Conservation (phyloP, 1,140 invertebrate species). For the Micrasema minimum region DNA sequence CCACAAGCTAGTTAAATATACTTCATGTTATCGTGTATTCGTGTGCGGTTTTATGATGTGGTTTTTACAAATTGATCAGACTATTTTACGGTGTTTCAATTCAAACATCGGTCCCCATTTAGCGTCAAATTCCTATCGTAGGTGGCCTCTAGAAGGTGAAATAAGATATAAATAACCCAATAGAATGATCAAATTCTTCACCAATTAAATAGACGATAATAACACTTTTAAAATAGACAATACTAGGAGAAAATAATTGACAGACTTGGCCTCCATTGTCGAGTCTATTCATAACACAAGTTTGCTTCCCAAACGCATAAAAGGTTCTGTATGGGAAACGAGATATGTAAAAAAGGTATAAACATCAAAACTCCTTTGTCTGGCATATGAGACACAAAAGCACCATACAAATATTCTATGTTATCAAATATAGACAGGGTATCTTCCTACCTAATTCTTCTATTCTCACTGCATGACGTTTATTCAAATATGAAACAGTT, state of each 20-base stretch:
- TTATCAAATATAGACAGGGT: slow-evolving; percentile 19
- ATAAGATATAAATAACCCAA: too few species aligned
- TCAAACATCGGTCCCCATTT: not conserved
- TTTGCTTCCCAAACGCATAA: slow-evolving; percentile 11
- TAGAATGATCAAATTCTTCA: not conserved
- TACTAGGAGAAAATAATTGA: slow-evolving; percentile 12
- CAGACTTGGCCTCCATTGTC: slow-evolving; percentile 1
- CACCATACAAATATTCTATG: slow-evolving; percentile 18
- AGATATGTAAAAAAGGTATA: slow-evolving; percentile 22
- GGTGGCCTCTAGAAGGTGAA: not conserved
- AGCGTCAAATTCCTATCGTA: not conserved
- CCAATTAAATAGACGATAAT: slow-evolving; percentile 9
- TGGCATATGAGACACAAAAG: slow-evolving; percentile 18
- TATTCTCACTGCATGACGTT: slow-evolving; percentile 31
- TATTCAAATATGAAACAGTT: slow-evolving; percentile 42
- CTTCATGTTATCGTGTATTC: slow-evolving; percentile 11
- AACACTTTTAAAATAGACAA: slow-evolving; percentile 1
- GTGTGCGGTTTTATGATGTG: slow-evolving; percentile 31
- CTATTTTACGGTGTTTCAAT: slow-evolving; percentile 19
- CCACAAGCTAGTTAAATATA: slow-evolving; percentile 33
- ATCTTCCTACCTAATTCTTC: slow-evolving; percentile 28
- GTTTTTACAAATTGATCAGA: slow-evolving; percentile 42
- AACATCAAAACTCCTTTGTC: slow-evolving; percentile 7
- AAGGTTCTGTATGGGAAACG: slow-evolving; percentile 17
- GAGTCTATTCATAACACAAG: not conserved